phyloP scores from a whole-genome alignment of 2,888 invertebrate species.

The Vannuccia rotundouncinata region DNA sequence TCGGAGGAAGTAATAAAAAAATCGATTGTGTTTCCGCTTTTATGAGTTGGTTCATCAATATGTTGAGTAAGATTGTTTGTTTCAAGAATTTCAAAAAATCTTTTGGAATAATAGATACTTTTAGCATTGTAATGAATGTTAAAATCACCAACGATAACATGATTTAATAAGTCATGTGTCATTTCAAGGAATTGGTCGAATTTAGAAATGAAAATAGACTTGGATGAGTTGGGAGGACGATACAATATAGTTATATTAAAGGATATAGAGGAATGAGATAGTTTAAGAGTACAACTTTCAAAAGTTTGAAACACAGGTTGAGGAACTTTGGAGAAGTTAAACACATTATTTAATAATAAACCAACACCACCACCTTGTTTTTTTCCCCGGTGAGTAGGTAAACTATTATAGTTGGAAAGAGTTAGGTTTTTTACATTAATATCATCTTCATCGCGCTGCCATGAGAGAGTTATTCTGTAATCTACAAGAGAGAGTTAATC shows the following conservation, averaged over 20 bases:
- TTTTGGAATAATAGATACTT: slow-evolving; percentile 23
- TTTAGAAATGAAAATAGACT: slow-evolving; percentile 24
- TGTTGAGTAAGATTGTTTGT: slow-evolving; percentile 26
- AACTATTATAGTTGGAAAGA: slow-evolving; percentile 26
- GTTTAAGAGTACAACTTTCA: slow-evolving; percentile 26
- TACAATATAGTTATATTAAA: slow-evolving; percentile 24
- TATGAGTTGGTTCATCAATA: slow-evolving; percentile 26
- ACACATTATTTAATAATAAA: slow-evolving; percentile 23
- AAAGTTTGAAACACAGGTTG: slow-evolving; percentile 20
- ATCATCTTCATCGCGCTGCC: slow-evolving; percentile 24
- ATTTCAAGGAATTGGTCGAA: slow-evolving; percentile 26
- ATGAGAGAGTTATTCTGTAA: too few relatives aligned
- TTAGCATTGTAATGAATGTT: slow-evolving; percentile 29
- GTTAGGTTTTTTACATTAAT: slow-evolving; percentile 26
- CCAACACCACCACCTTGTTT: slow-evolving; percentile 24
- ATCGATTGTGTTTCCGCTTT: slow-evolving; percentile 26
- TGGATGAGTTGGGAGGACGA: slow-evolving; percentile 24
- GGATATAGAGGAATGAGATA: slow-evolving; percentile 23
- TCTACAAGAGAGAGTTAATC: too few relatives aligned
- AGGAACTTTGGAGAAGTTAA: slow-evolving; percentile 23
- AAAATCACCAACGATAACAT: slow-evolving; percentile 25
- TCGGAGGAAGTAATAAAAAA: slow-evolving; percentile 23
- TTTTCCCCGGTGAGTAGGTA: slow-evolving; percentile 12
- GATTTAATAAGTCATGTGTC: slow-evolving; percentile 26
- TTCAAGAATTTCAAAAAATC: slow-evolving; percentile 26